A percentile compares a stretch with the other conserved stretches of the same genome.
phyloP scores from a whole-genome alignment of 2,113 vertebrate species.

The Pelvicachromis taeniatus region DNA sequence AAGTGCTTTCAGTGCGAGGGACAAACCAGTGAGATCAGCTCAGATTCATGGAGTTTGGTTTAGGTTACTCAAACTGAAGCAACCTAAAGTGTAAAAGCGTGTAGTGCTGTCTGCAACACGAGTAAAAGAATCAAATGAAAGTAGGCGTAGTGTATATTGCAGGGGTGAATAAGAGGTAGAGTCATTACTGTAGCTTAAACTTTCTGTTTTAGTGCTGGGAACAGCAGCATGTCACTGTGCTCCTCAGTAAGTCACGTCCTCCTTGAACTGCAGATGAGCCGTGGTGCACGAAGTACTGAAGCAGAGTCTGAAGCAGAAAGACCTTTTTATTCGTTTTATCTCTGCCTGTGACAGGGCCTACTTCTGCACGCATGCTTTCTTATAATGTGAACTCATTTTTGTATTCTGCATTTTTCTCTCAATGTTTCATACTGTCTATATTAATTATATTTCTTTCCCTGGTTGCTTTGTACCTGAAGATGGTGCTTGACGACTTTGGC shows the following conservation, averaged over 20 bases:
- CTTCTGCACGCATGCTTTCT: not conserved
- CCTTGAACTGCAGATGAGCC: not conserved
- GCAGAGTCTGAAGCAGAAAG: not conserved
- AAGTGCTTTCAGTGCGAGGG: not conserved
- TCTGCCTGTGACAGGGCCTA: not conserved
- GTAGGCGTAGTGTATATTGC: not conserved
- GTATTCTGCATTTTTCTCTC: not conserved
- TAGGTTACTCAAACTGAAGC: not conserved
- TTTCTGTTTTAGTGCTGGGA: accelerated
- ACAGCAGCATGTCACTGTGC: not conserved
- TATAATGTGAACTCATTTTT: not conserved
- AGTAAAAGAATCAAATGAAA: not conserved
- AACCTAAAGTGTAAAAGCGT: not conserved
- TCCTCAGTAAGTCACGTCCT: not conserved
- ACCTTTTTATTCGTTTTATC: not conserved
- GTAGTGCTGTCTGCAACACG: not conserved
- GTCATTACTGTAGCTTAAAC: not conserved
- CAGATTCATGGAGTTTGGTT: not conserved
- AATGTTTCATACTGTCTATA: not conserved
- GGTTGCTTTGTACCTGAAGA: not conserved
- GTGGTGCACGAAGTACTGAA: not conserved
- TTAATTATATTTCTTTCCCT: not conserved
- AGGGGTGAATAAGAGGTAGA: not conserved
- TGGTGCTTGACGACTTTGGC: not conserved
- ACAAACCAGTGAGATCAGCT: not conserved